phyloP scores from a whole-genome alignment of 2,888 invertebrate genomes.

The Mimas tiliae region DNA sequence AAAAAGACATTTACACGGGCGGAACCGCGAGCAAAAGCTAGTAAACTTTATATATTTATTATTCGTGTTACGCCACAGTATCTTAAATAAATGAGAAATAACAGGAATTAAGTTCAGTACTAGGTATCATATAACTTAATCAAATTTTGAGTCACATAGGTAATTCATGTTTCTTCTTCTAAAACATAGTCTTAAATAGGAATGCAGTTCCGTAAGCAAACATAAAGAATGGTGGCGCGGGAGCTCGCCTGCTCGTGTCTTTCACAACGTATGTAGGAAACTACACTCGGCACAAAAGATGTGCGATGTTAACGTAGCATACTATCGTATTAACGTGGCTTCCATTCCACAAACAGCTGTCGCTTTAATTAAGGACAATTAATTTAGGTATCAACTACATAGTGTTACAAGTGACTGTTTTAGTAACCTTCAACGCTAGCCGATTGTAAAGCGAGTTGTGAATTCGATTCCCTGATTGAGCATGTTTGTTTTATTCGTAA shows the following conservation, averaged over 20 bases:
- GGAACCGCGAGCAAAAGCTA: no score
- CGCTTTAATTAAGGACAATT: background rate
- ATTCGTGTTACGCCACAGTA: no score
- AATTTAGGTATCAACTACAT: background rate
- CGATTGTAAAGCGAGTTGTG: no score
- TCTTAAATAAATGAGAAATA: no score
- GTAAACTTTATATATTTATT: no score
- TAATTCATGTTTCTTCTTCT: slow-evolving; percentile 4
- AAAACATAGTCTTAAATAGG: slow-evolving; percentile 5
- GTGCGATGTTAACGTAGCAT: background rate
- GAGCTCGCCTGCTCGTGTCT: slow-evolving; percentile 13
- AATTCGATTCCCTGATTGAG: no score
- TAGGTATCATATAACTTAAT: background rate
- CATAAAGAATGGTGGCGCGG: slow-evolving; percentile 6
- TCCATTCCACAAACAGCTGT: background rate
- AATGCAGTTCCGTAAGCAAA: slow-evolving; percentile 16
- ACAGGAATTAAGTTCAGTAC: no score
- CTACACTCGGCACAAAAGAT: slow-evolving; percentile 16
- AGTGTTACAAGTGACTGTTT: background rate
- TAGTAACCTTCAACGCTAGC: no score
- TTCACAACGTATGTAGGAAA: slow-evolving; percentile 15
- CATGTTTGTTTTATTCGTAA: no score
- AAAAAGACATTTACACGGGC: no score
- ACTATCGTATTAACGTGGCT: slow-evolving; percentile 4
- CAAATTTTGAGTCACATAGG: background rate